Conservation (phyloP, 2,113 vertebrate genomes). For the Phalacrocorax carbo region DNA sequence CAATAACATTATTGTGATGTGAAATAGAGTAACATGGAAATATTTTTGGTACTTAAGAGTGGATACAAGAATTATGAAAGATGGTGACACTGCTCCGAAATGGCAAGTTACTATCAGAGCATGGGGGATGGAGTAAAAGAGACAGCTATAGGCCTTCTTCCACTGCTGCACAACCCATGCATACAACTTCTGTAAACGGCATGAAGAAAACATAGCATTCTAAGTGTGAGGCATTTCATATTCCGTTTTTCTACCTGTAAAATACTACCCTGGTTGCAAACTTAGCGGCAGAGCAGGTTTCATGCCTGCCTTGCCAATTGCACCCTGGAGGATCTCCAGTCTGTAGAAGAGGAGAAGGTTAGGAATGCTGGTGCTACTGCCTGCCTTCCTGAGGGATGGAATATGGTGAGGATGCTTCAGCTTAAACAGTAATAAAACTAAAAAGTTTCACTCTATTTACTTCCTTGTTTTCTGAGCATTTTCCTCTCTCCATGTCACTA, state of each 20-base stretch:
- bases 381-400: neutral
- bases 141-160: neutral
- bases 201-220: neutral
- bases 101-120: neutral
- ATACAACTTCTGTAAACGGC: neutral
- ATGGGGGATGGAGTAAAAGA: neutral
- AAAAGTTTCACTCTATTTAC: neutral
- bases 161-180: neutral
- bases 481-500: neutral
- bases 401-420: neutral
- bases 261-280: neutral
- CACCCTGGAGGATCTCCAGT: neutral
- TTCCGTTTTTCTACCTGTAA: neutral
- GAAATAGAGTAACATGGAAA: neutral
- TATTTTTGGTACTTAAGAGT: neutral
- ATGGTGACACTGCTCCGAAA: neutral
- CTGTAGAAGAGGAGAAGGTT: neutral
- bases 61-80: neutral
- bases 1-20: neutral
- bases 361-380: neutral
- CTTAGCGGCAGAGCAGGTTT: neutral
- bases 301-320: neutral
- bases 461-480: neutral
- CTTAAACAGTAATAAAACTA: neutral
- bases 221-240: neutral